phyloP scores from a whole-genome alignment of 2,888 invertebrate genomes.

The Crossocerus cetratus region DNA sequence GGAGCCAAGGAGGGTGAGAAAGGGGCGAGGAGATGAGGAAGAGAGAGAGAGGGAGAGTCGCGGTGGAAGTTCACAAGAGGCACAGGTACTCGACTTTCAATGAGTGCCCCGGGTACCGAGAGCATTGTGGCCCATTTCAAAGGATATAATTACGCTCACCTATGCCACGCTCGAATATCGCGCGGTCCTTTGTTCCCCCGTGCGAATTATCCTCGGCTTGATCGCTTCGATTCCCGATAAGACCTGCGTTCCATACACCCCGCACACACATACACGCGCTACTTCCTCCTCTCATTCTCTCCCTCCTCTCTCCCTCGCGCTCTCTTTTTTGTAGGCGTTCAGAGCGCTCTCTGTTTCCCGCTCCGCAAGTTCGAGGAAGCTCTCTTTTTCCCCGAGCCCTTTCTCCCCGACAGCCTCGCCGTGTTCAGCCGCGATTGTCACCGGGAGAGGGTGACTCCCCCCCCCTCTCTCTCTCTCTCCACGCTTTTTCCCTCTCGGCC shows the following conservation, averaged over 20 bases:
- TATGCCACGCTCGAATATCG: constrained; percentile 64
- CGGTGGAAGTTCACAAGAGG: constrained; percentile 61
- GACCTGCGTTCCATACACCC: constrained; percentile 37
- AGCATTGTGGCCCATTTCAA: constrained; percentile 58
- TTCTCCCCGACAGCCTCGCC: not conserved
- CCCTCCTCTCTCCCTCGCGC: constrained; percentile 2
- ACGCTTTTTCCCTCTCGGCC: not conserved
- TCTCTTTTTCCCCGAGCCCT: constrained; percentile 17
- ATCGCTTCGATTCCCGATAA: constrained; percentile 64
- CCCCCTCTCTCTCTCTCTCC: not conserved
- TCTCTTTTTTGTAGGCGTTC: constrained; percentile 1
- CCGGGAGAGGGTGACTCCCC: not conserved
- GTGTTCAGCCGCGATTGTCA: not conserved
- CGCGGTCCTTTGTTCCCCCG: constrained; percentile 53
- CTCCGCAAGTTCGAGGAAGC: constrained; percentile 22
- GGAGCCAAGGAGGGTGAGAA: constrained; percentile 9
- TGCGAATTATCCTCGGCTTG: constrained; percentile 63
- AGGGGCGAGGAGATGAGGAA: constrained; percentile 2
- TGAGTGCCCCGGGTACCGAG: constrained; percentile 50
- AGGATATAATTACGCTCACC: constrained; percentile 64
- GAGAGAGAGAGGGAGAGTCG: constrained; percentile 6
- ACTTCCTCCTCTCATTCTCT: constrained; percentile 27
- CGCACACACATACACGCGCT: constrained; percentile 17
- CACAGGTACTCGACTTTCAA: constrained; percentile 67
- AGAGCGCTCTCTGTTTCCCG: no score